Percentiles rank a stretch among this genome's conserved stretches.
Evolutionary conservation across 2,797 vertebrate genomes (phyloP).

Genomic region (Perodicticus potto): DNA sequence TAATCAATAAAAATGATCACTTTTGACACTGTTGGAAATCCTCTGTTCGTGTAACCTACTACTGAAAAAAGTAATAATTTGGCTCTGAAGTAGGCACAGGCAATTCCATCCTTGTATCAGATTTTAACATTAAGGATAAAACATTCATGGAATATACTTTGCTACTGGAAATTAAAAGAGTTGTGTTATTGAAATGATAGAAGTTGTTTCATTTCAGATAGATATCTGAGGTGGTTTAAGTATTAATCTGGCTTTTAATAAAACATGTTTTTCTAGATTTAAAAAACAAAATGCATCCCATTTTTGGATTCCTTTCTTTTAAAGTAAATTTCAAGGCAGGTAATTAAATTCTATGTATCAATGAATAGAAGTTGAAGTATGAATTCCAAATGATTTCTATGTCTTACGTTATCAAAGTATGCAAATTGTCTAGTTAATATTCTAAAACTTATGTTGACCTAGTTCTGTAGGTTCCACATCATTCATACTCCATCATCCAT

Average conservation of each 20-base stretch:
- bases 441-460: constrained; percentile 47
- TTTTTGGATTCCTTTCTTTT: constrained; percentile 46
- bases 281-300: constrained; percentile 43
- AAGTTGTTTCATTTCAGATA: constrained; percentile 62
- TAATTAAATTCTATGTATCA: constrained; percentile 23
- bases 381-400: background rate
- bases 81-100: background rate
- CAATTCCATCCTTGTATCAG: constrained; percentile 47
- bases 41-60: constrained; percentile 56
- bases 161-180: constrained; percentile 67
- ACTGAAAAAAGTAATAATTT: background rate
- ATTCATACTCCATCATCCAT: background rate
- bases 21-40: constrained; percentile 49
- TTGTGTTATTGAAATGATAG: constrained; percentile 26
- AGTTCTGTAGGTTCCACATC: background rate
- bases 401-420: background rate
- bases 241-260: constrained; percentile 68
- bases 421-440: constrained; percentile 9
- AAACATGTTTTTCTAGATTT: constrained; percentile 54
- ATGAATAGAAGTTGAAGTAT: constrained; percentile 2
- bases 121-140: constrained; percentile 66
- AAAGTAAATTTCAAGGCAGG: constrained; percentile 49
- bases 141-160: constrained; percentile 60
- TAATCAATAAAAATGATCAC: constrained; percentile 44
- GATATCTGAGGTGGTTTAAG: constrained; percentile 52